A percentile compares a stretch with the other conserved stretches of the same genome.
These are phyloP conservation scores for Triops longicaudatus DNA, from an alignment of 1,140 invertebrate genomes.

Conservation along the genomic window DNA sequence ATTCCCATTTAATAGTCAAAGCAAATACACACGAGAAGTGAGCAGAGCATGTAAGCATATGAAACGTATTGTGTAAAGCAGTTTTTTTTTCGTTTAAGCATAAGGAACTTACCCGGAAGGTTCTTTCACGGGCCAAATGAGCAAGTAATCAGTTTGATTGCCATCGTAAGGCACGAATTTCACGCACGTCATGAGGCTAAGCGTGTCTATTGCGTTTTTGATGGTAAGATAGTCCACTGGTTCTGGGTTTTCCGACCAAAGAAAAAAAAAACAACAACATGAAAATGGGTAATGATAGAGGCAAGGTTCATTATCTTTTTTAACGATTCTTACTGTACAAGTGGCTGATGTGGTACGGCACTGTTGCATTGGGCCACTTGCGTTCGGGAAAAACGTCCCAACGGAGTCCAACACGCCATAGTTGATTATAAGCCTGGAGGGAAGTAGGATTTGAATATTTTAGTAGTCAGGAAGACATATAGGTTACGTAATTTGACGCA, in stretches of 20 bases:
- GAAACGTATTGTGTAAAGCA: too few relatives aligned
- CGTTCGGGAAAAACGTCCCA: constrained; percentile 58
- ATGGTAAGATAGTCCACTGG: constrained; percentile 49
- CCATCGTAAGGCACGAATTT: constrained; percentile 55
- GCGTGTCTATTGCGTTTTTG: constrained; percentile 47
- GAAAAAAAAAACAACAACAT: too few relatives aligned
- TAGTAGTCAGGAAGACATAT: too few relatives aligned
- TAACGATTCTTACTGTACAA: constrained; percentile 45
- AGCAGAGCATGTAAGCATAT: too few relatives aligned
- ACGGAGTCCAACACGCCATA: constrained; percentile 51
- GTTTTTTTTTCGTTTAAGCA: too few relatives aligned
- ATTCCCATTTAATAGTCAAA: too few relatives aligned
- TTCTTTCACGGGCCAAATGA: constrained; percentile 56
- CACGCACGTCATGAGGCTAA: constrained; percentile 54
- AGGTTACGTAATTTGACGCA: too few relatives aligned
- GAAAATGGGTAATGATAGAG: too few relatives aligned
- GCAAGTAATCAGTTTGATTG: constrained; percentile 47
- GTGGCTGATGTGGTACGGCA: constrained; percentile 52
- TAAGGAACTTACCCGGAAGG: constrained; percentile 45
- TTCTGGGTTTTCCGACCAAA: constrained; percentile 39
- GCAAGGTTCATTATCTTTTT: background rate
- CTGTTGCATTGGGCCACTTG: constrained; percentile 49
- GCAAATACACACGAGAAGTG: too few relatives aligned
- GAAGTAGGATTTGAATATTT: background rate
- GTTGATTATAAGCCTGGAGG: constrained; percentile 36